Evolutionary conservation across 2,888 invertebrate genomes (phyloP).

Genomic region (Minunthozetes semirufus): DNA sequence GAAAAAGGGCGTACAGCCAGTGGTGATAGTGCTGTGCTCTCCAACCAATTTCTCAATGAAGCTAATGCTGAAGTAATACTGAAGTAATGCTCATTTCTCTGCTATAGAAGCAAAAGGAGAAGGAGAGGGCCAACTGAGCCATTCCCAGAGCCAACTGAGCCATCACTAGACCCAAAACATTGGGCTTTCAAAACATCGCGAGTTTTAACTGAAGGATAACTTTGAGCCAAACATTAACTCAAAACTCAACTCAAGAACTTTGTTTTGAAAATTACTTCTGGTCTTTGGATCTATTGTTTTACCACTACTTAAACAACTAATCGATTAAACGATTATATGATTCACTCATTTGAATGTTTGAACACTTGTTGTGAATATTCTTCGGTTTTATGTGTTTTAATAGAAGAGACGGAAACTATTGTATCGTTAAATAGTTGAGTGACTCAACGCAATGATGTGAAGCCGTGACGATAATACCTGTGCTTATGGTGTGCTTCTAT

Average conservation of each 20-base stretch:
- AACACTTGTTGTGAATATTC: background rate
- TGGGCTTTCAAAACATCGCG: too few species aligned
- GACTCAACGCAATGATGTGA: background rate
- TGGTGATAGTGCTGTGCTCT: background rate
- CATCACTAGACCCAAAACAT: too few species aligned
- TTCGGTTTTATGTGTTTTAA: background rate
- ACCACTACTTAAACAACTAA: background rate
- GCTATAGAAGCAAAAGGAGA: background rate
- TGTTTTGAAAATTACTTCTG: background rate
- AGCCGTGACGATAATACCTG: background rate
- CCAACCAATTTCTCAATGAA: constrained; percentile 8
- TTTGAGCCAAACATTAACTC: background rate
- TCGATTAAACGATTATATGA: background rate
- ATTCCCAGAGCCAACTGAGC: too few species aligned
- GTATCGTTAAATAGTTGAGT: constrained; percentile 5
- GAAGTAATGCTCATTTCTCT: background rate
- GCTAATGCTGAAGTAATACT: too few species aligned
- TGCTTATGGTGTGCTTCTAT: background rate
- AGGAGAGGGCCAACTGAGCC: background rate
- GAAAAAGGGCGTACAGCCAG: constrained; percentile 17
- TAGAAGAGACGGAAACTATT: constrained; percentile 16
- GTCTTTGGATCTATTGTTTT: too few species aligned
- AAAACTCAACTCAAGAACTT: background rate
- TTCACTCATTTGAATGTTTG: background rate
- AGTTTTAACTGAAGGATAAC: background rate